Percentiles rank a stretch among this genome's conserved stretches.
Conservation (phyloP, 2,888 invertebrate species). For the Nematopogon swammerdamellus region DNA sequence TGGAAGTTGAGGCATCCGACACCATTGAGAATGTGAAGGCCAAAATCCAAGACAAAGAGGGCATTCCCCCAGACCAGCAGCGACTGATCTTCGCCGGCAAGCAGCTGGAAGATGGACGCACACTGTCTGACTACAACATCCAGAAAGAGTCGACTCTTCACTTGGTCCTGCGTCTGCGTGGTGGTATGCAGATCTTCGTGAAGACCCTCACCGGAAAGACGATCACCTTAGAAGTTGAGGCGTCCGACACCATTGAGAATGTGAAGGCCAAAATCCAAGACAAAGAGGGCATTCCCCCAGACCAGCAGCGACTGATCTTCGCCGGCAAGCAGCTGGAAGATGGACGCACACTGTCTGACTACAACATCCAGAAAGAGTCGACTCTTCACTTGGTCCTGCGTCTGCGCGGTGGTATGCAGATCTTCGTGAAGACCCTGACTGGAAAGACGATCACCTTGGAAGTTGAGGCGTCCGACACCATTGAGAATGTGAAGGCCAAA, state of each 20-base stretch:
- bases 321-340: slow-evolving; percentile 7
- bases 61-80: too few relatives aligned
- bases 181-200: slow-evolving; percentile 7
- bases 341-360: slow-evolving; percentile 7
- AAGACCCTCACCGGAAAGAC: slow-evolving; percentile 7
- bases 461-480: slow-evolving; percentile 23
- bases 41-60: too few relatives aligned
- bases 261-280: slow-evolving; percentile 7
- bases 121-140: too few relatives aligned
- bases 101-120: too few relatives aligned
- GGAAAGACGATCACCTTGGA: slow-evolving; percentile 25
- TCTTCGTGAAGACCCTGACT: slow-evolving; percentile 25
- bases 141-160: slow-evolving; percentile 5
- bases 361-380: slow-evolving; percentile 7
- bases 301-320: slow-evolving; percentile 6
- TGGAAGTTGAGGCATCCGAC: too few relatives aligned
- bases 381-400: slow-evolving; percentile 6
- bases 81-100: too few relatives aligned
- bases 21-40: too few relatives aligned
- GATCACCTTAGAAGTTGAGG: slow-evolving; percentile 5
- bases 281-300: slow-evolving; percentile 7
- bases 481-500: slow-evolving; percentile 26
- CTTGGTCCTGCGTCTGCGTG: slow-evolving; percentile 8
- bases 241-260: slow-evolving; percentile 6
- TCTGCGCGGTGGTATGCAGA: slow-evolving; percentile 20